phyloP scores from a whole-genome alignment of 2,113 vertebrate genomes.

The Pseudorectes ferrugineus region DNA sequence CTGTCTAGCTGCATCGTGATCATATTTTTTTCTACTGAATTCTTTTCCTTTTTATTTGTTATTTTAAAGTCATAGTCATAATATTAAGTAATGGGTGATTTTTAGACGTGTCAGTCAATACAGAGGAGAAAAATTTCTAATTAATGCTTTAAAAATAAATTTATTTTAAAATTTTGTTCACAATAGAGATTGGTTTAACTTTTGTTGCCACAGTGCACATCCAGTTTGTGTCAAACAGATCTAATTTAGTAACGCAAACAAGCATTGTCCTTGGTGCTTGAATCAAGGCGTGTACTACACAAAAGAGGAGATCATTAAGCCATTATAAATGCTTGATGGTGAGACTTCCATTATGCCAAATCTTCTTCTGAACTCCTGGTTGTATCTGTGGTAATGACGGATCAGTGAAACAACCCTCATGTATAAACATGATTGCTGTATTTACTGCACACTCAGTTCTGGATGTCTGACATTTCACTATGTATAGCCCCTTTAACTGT shows the following conservation, averaged over 20 bases:
- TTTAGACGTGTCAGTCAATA: not conserved
- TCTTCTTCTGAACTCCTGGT: not conserved
- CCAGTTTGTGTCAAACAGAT: not conserved
- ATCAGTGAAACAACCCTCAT: not conserved
- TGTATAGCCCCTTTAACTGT: not conserved
- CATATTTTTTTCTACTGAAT: not conserved
- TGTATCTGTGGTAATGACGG: not conserved
- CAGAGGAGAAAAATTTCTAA: not conserved
- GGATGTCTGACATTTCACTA: not conserved
- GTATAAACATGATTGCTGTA: not conserved
- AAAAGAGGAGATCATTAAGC: not conserved
- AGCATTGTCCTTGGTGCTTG: not conserved
- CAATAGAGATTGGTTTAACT: not conserved
- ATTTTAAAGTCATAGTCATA: not conserved
- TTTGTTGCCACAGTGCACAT: not conserved
- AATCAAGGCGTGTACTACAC: not conserved
- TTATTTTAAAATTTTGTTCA: not conserved
- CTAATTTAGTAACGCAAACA: constrained; percentile 6
- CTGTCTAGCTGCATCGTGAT: not conserved
- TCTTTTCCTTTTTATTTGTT: not conserved
- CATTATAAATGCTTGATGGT: not conserved
- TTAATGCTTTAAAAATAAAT: constrained; percentile 15
- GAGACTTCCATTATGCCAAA: not conserved
- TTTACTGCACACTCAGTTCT: not conserved
- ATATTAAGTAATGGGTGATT: not conserved